phyloP scores from a whole-genome alignment of 2,113 vertebrate species.

The Callipepla californica region DNA sequence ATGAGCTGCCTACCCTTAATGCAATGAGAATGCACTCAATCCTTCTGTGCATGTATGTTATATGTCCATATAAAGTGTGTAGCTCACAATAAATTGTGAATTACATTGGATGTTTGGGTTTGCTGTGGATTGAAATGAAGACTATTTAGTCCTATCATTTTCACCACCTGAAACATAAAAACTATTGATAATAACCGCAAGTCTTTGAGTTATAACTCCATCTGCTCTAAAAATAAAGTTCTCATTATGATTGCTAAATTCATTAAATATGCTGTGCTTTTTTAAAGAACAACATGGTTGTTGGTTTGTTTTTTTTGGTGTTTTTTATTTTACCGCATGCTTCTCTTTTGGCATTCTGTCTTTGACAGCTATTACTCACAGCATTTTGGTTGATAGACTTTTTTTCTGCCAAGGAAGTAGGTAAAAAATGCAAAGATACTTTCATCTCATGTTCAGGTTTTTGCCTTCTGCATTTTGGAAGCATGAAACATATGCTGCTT shows the following conservation, averaged over 20 bases:
- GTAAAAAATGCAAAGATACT: slow-evolving; percentile 6
- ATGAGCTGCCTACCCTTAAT: slow-evolving; percentile 65
- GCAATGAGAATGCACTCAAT: slow-evolving; percentile 60
- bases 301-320: neutral
- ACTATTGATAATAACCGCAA: neutral
- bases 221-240: neutral
- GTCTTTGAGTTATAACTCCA: neutral
- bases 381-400: slow-evolving; percentile 29
- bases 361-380: slow-evolving; percentile 65
- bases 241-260: neutral
- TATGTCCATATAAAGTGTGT: slow-evolving; percentile 20
- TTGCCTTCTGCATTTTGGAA: slow-evolving; percentile 1
- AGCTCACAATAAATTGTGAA: neutral
- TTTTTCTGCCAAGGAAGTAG: slow-evolving; percentile 12
- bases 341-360: slow-evolving; percentile 23
- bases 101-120: neutral
- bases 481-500: neutral
- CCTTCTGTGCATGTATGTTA: slow-evolving; percentile 65
- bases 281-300: neutral
- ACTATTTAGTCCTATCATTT: neutral
- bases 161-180: neutral
- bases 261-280: slow-evolving; percentile 21
- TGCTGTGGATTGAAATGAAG: neutral
- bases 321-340: neutral
- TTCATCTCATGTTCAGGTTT: slow-evolving; percentile 30